A percentile compares a stretch with the other conserved stretches of the same genome.
Conservation (phyloP, 35 echinoderm and acorn worm genomes). For the Diadema setosum region DNA sequence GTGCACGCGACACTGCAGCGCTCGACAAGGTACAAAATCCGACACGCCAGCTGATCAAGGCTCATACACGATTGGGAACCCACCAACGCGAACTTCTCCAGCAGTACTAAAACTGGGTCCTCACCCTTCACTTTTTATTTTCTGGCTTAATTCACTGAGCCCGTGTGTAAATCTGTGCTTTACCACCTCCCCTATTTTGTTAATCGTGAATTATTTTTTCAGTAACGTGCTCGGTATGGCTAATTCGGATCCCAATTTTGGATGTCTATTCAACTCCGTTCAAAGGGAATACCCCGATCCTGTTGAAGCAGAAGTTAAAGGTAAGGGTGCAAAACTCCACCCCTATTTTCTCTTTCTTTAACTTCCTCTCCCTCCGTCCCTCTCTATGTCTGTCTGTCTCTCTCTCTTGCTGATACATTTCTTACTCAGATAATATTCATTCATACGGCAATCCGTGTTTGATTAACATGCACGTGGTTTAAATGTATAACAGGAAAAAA, state of each 20-base stretch:
- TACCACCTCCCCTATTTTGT: too few relatives aligned
- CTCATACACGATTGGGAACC: neutral
- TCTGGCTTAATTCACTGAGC: too few relatives aligned
- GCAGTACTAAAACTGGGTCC: conserved; percentile 14
- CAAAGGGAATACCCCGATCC: conserved; percentile 48
- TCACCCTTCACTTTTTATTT: neutral
- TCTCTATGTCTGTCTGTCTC: too few relatives aligned
- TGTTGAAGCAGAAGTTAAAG: conserved; percentile 44
- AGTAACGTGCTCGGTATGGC: neutral
- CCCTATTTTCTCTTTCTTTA: too few relatives aligned
- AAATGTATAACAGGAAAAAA: too few relatives aligned
- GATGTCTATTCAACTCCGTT: conserved; percentile 56
- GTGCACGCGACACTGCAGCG: neutral
- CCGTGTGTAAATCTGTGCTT: too few relatives aligned
- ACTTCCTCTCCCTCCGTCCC: too few relatives aligned
- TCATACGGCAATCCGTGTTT: too few relatives aligned
- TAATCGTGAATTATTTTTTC: conserved; percentile 1
- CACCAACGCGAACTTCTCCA: neutral
- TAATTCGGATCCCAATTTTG: conserved; percentile 56
- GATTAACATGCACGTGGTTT: too few relatives aligned
- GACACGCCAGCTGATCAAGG: conserved; percentile 2
- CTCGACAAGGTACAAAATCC: conserved; percentile 3
- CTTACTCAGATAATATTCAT: too few relatives aligned
- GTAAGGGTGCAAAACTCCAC: conserved; percentile 27
- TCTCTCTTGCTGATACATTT: too few relatives aligned